These are phyloP conservation scores for Saguinus imperator DNA, from an alignment of 2,113 vertebrate genomes.

Conservation along the genomic window DNA sequence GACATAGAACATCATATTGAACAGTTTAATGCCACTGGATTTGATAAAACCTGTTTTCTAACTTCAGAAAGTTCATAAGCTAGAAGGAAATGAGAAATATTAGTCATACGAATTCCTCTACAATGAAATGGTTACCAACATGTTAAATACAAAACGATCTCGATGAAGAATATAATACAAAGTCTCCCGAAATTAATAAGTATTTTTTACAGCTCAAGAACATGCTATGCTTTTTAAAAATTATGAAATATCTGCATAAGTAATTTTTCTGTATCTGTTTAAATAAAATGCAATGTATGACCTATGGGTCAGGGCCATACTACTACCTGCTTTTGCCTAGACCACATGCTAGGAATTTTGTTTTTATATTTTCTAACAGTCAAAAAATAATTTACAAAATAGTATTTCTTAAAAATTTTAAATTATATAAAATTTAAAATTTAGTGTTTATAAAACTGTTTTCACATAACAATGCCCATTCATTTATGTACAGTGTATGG, in stretches of 20 bases:
- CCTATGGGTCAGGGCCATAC: not conserved
- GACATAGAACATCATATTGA: not conserved
- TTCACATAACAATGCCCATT: not conserved
- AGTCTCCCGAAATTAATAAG: not conserved
- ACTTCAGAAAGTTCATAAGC: not conserved
- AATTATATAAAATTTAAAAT: not conserved
- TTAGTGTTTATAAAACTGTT: not conserved
- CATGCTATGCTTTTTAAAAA: not conserved
- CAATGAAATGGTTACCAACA: not conserved
- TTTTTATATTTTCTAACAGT: not conserved
- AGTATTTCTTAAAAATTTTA: not conserved
- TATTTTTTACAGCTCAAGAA: not conserved
- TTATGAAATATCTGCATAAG: not conserved
- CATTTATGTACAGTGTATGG: rapidly evolving
- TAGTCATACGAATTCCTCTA: not conserved
- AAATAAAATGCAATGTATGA: not conserved
- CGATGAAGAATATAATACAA: not conserved
- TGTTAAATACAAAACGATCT: not conserved
- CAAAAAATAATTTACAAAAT: not conserved
- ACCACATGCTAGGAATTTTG: not conserved
- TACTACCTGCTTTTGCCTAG: not conserved
- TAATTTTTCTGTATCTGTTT: not conserved
- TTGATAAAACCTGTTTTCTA: not conserved
- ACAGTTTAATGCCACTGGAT: not conserved
- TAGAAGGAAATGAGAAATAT: not conserved